These are phyloP conservation scores for Zeuzera pyrina DNA, from an alignment of 2,888 invertebrate species.

Conservation along the genomic window DNA sequence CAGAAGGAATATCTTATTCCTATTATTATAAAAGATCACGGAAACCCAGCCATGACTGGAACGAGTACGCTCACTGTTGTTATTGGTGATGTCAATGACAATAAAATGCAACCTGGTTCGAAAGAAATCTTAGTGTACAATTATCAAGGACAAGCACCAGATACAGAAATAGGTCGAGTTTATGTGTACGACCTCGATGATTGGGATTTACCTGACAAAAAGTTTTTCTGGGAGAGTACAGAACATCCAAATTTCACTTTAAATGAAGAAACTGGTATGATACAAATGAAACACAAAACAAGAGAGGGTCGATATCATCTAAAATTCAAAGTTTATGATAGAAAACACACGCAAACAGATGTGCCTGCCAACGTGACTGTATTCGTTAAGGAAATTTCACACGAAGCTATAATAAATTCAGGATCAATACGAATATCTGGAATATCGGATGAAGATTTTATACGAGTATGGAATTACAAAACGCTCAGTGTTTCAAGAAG, in stretches of 20 bases:
- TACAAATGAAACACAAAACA: conserved; percentile 95
- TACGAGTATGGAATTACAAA: conserved; percentile 94
- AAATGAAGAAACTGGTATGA: conserved; percentile 94
- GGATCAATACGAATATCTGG: conserved; percentile 95
- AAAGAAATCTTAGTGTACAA: conserved; percentile 98
- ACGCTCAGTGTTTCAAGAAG: conserved; percentile 88
- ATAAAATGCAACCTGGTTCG: conserved; percentile 97
- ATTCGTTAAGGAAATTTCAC: conserved; percentile 93
- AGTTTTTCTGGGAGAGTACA: conserved; percentile 93
- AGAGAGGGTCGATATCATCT: conserved; percentile 89
- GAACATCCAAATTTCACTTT: conserved; percentile 91
- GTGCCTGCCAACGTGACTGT: conserved; percentile 98
- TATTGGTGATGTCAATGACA: conserved; percentile 98
- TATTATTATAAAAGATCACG: conserved; percentile 97
- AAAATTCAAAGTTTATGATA: conserved; percentile 90
- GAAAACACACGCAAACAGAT: conserved; percentile 95
- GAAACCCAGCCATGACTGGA: conserved; percentile 96
- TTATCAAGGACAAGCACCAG: conserved; percentile 92
- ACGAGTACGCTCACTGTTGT: conserved; percentile 96
- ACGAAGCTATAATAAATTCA: conserved; percentile 95
- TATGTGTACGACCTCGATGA: conserved; percentile 98
- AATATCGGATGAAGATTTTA: conserved; percentile 96
- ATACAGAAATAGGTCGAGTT: conserved; percentile 93
- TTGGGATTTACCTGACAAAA: conserved; percentile 98
- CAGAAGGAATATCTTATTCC: conserved; percentile 97